Evolutionary conservation across 2,888 invertebrate species (phyloP).

Genomic region (Mantis religiosa): DNA sequence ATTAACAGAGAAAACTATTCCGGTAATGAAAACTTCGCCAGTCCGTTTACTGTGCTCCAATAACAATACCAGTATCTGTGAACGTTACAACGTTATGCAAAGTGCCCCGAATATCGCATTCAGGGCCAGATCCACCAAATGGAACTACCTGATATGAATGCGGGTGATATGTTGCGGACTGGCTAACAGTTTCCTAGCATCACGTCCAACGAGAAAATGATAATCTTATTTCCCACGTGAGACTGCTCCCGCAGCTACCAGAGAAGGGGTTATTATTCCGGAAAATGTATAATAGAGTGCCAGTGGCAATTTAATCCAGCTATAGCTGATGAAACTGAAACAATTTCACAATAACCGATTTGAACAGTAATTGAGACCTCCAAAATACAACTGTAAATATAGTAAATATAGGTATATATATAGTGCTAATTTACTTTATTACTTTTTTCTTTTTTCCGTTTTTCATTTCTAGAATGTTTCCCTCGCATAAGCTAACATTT

Average conservation of each 20-base stretch:
- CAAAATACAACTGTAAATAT: too few relatives aligned
- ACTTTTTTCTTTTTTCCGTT: too few relatives aligned
- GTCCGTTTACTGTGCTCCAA: background rate
- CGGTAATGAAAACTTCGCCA: background rate
- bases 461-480: too few relatives aligned
- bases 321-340: background rate
- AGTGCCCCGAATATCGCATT: background rate
- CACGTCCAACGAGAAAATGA: background rate
- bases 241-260: background rate
- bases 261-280: background rate
- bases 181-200: background rate
- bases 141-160: background rate
- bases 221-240: background rate
- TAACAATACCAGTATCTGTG: background rate
- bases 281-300: background rate
- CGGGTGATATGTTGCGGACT: background rate
- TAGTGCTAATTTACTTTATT: too few relatives aligned
- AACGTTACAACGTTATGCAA: background rate
- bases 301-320: background rate
- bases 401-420: too few relatives aligned
- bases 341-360: background rate
- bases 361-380: background rate
- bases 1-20: background rate
- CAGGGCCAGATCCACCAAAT: background rate
- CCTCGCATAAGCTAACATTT: too few relatives aligned